Percentiles rank a stretch among this genome's conserved stretches.
These are phyloP conservation scores for Cetoscarus ocellatus DNA, from an alignment of 2,797 vertebrate species.

Conservation along the genomic window DNA sequence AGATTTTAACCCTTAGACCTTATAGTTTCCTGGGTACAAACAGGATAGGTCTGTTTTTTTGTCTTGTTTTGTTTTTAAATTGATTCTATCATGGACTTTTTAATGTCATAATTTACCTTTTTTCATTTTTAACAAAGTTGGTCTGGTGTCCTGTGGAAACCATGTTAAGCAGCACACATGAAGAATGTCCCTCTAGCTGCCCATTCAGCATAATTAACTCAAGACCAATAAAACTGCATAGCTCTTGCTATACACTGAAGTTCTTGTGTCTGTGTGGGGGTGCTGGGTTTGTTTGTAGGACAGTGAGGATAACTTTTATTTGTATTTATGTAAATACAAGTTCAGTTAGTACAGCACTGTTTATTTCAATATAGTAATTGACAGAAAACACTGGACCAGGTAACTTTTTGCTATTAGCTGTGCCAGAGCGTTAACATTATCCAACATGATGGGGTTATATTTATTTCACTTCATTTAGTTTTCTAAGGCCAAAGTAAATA, in stretches of 20 bases:
- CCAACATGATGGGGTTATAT: too few relatives aligned
- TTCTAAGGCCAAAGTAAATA: too few relatives aligned
- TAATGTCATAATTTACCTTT: slow-evolving; percentile 53
- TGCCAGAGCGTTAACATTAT: too few relatives aligned
- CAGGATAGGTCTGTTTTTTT: slow-evolving; percentile 26
- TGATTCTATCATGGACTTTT: slow-evolving; percentile 64
- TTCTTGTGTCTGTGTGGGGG: slow-evolving; percentile 44
- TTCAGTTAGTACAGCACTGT: not conserved
- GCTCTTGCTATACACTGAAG: slow-evolving; percentile 64
- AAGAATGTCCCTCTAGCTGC: slow-evolving; percentile 70
- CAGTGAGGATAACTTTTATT: not conserved
- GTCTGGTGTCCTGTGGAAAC: slow-evolving; percentile 66
- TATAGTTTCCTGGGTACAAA: slow-evolving; percentile 52
- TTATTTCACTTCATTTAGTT: too few relatives aligned
- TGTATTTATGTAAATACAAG: not conserved
- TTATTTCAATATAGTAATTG: not conserved
- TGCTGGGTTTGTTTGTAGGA: slow-evolving; percentile 3
- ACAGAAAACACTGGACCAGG: too few relatives aligned
- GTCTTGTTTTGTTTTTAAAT: slow-evolving; percentile 39
- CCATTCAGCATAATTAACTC: slow-evolving; percentile 72
- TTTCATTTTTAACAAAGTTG: slow-evolving; percentile 52
- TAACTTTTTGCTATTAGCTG: too few relatives aligned
- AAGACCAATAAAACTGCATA: slow-evolving; percentile 81
- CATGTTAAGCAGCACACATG: slow-evolving; percentile 61
- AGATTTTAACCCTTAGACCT: slow-evolving; percentile 67